Evolutionary conservation across 2,888 invertebrate genomes (phyloP).

Genomic region (Venusia cambrica): DNA sequence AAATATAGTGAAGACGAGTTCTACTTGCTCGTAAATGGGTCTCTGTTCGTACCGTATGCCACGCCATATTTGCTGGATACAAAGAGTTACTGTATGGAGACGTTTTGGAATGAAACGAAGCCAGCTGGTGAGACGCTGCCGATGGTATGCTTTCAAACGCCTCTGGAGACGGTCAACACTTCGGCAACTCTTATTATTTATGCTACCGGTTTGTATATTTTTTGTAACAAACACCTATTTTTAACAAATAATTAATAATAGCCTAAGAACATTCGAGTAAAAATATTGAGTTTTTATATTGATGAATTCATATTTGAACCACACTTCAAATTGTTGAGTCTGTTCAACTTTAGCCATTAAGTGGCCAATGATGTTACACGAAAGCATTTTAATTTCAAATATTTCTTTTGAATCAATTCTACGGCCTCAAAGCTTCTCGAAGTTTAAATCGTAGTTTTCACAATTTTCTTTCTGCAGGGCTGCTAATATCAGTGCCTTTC

Average conservation of each 20-base stretch:
- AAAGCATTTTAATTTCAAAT: too few species aligned
- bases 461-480: too few species aligned
- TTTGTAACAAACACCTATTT: too few species aligned
- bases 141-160: slow-evolving; percentile 74
- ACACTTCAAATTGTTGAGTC: too few species aligned
- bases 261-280: too few species aligned
- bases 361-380: too few species aligned
- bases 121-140: slow-evolving; percentile 74
- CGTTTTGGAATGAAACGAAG: slow-evolving; percentile 67
- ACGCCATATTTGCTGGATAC: slow-evolving; percentile 68
- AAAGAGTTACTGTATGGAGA: slow-evolving; percentile 82
- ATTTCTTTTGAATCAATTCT: too few species aligned
- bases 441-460: slow-evolving; percentile 21
- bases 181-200: slow-evolving; percentile 62
- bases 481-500: slow-evolving; percentile 77
- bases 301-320: too few species aligned
- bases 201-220: slow-evolving; percentile 68
- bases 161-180: slow-evolving; percentile 54
- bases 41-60: slow-evolving; percentile 75
- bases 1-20: slow-evolving; percentile 73
- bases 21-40: slow-evolving; percentile 81
- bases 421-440: too few species aligned
- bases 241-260: too few species aligned
- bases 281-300: too few species aligned
- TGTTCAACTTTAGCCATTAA: too few species aligned